Evolutionary conservation across 2,113 vertebrate genomes (phyloP).

Genomic region (Podilymbus podiceps): DNA sequence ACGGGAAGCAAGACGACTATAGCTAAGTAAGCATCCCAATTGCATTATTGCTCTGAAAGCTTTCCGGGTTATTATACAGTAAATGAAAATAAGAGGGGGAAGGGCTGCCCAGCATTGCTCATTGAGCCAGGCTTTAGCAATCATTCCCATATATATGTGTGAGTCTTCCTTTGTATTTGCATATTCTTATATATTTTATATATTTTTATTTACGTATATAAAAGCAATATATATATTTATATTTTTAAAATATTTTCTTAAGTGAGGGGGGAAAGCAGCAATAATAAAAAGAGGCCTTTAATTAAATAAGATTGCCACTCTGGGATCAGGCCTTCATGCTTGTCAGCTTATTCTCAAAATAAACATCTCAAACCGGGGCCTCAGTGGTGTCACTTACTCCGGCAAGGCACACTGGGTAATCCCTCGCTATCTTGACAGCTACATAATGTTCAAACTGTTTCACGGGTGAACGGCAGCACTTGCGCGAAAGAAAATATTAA

Average conservation of each 20-base stretch:
- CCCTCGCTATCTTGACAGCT: constrained; percentile 96
- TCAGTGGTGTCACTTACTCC: constrained; percentile 85
- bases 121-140: constrained; percentile 1
- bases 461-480: constrained; percentile 85
- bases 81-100: background rate
- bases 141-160: background rate
- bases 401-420: constrained; percentile 91
- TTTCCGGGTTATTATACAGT: background rate
- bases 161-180: background rate
- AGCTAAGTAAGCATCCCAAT: background rate
- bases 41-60: background rate
- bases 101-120: background rate
- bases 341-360: constrained; percentile 96
- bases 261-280: too few species aligned
- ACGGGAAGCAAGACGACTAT: background rate
- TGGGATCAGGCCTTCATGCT: constrained; percentile 93
- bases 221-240: background rate
- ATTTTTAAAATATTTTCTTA: too few species aligned
- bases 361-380: constrained; percentile 92
- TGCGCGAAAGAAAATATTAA: constrained; percentile 87
- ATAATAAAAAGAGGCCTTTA: constrained; percentile 87
- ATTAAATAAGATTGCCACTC: constrained; percentile 87
- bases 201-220: fast-evolving
- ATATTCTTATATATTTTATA: background rate
- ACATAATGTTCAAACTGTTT: constrained; percentile 89